Percentiles rank a stretch among this genome's conserved stretches.
Conservation (phyloP, 2,113 vertebrate genomes). For the Dasyurus viverrinus region DNA sequence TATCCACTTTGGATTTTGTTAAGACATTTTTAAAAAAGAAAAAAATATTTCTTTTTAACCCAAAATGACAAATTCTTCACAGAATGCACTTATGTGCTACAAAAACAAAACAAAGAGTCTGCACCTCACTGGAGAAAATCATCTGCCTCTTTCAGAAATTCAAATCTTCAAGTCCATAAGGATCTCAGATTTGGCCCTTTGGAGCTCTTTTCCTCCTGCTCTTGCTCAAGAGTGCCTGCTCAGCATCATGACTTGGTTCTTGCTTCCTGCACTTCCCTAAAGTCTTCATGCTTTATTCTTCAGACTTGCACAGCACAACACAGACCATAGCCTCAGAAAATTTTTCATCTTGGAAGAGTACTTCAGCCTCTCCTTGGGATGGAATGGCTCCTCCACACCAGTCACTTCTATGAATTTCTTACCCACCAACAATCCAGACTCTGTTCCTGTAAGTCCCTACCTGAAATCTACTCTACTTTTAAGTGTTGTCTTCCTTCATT, state of each 20-base stretch:
- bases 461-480: background rate
- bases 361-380: background rate
- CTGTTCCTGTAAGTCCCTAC: background rate
- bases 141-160: background rate
- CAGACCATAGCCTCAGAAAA: background rate
- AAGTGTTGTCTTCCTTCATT: background rate
- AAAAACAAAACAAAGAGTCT: conserved; percentile 31
- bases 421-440: background rate
- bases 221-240: background rate
- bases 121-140: conserved; percentile 43
- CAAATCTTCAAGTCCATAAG: conserved; percentile 19
- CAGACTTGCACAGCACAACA: background rate
- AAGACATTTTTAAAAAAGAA: conserved; percentile 47
- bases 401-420: background rate
- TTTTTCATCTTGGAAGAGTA: background rate
- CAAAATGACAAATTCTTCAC: conserved; percentile 35
- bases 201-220: background rate
- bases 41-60: conserved; percentile 28
- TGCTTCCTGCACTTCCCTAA: too few species aligned
- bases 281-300: background rate
- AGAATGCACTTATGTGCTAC: conserved; percentile 33
- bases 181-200: background rate
- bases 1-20: conserved; percentile 66
- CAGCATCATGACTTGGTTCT: background rate
- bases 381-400: background rate